A percentile compares a stretch with the other conserved stretches of the same genome.
phyloP scores from a whole-genome alignment of 23 tunicate genomes.

The Ascidia mentula region DNA sequence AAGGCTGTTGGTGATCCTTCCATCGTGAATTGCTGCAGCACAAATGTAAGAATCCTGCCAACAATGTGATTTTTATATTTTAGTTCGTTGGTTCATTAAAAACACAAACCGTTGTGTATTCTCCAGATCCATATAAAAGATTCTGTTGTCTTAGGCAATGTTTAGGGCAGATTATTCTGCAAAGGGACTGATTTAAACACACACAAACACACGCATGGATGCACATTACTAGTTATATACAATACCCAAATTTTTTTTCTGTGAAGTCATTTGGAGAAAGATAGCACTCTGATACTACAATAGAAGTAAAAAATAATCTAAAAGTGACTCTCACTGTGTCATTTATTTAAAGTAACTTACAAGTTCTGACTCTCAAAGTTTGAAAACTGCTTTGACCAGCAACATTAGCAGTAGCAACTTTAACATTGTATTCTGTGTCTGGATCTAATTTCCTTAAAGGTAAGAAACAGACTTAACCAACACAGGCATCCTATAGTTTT shows the following conservation, averaged over 20 bases:
- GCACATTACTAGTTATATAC: not conserved
- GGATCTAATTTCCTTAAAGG: conserved; percentile 55
- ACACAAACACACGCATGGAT: not conserved
- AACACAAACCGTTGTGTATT: conserved; percentile 63
- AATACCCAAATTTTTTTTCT: conserved; percentile 56
- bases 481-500: too few relatives aligned
- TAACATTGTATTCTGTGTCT: conserved; percentile 59
- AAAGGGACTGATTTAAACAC: not conserved
- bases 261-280: conserved; percentile 60
- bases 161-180: conserved; percentile 56
- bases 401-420: conserved; percentile 66
- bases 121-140: conserved; percentile 76
- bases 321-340: not conserved
- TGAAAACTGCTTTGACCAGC: conserved; percentile 66
- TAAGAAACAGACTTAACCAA: too few relatives aligned
- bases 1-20: conserved; percentile 57
- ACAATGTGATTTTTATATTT: not conserved
- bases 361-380: conserved; percentile 46
- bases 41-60: conserved; percentile 83
- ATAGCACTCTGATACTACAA: conserved; percentile 82
- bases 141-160: conserved; percentile 46
- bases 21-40: conserved; percentile 94
- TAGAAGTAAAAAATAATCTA: not conserved
- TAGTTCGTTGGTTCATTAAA: too few relatives aligned
- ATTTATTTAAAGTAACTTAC: conserved; percentile 30